A percentile compares a stretch with the other conserved stretches of the same genome.
phyloP scores from a whole-genome alignment of 2,888 invertebrate genomes.

The Octonoba sinensis region DNA sequence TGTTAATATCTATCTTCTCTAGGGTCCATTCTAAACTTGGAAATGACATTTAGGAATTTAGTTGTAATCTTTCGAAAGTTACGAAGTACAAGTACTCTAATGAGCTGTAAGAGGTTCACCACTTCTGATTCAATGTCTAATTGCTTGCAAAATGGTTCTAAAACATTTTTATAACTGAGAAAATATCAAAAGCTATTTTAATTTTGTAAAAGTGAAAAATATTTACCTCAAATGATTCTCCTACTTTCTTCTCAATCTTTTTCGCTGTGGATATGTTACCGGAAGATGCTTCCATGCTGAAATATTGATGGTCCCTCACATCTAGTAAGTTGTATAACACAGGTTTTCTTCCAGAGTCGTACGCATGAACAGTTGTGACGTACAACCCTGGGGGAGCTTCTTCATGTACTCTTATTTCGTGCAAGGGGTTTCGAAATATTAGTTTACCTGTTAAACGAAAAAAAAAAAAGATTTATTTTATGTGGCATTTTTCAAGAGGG shows the following conservation, averaged over 20 bases:
- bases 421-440: slow-evolving; percentile 55
- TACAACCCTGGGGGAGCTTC: slow-evolving; percentile 56
- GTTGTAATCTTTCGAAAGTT: no score
- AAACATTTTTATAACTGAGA: no score
- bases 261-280: slow-evolving; percentile 62
- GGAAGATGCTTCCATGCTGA: slow-evolving; percentile 57
- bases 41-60: no score
- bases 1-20: no score
- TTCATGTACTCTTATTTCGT: slow-evolving; percentile 60
- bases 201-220: no score
- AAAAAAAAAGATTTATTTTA: not conserved
- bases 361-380: slow-evolving; percentile 62
- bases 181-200: no score
- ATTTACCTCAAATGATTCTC: slow-evolving; percentile 60
- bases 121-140: no score
- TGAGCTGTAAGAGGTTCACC: no score
- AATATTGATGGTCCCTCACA: slow-evolving; percentile 61
- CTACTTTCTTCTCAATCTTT: slow-evolving; percentile 55
- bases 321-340: slow-evolving; percentile 63
- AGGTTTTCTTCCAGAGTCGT: slow-evolving; percentile 51
- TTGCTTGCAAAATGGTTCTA: no score
- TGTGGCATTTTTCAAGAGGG: not conserved
- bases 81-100: no score
- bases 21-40: no score
- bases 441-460: slow-evolving; percentile 40